phyloP scores from a whole-genome alignment of 2,888 invertebrate species.

The Phymatocera aterrima region DNA sequence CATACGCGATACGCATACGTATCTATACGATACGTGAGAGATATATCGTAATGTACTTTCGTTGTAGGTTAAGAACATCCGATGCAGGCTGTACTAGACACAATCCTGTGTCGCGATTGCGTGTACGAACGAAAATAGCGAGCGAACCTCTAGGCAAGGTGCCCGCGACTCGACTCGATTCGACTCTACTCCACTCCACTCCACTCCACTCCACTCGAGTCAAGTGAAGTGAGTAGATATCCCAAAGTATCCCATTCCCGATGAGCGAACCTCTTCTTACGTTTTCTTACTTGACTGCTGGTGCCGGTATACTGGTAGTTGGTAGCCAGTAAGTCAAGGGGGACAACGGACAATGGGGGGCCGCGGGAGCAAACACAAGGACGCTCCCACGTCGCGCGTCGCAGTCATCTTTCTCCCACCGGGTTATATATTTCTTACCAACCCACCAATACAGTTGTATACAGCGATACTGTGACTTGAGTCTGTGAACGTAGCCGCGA shows the following conservation, averaged over 20 bases:
- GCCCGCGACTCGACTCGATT: too few relatives aligned
- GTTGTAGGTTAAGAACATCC: constrained; percentile 55
- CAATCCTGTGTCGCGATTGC: background rate
- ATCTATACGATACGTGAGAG: background rate
- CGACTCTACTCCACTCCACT: too few relatives aligned
- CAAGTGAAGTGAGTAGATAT: constrained; percentile 49
- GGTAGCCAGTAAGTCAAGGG: constrained; percentile 53
- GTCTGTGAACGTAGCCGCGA: too few relatives aligned
- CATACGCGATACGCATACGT: too few relatives aligned
- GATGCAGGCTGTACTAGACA: constrained; percentile 21
- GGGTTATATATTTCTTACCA: background rate
- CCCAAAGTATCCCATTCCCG: constrained; percentile 69
- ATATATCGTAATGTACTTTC: constrained; percentile 52
- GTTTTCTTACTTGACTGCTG: background rate
- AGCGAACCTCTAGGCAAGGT: too few relatives aligned
- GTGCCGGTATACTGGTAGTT: background rate
- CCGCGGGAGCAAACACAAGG: constrained; percentile 73
- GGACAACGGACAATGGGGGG: constrained; percentile 67
- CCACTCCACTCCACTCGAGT: background rate
- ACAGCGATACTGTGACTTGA: too few relatives aligned
- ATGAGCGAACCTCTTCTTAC: constrained; percentile 55
- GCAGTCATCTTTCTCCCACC: constrained; percentile 41
- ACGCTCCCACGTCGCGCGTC: constrained; percentile 73
- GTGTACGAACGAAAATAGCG: too few relatives aligned
- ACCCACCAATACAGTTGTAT: too few relatives aligned